Evolutionary conservation across 2,797 vertebrate species (phyloP).

Genomic region (Crenuchus spilurus): DNA sequence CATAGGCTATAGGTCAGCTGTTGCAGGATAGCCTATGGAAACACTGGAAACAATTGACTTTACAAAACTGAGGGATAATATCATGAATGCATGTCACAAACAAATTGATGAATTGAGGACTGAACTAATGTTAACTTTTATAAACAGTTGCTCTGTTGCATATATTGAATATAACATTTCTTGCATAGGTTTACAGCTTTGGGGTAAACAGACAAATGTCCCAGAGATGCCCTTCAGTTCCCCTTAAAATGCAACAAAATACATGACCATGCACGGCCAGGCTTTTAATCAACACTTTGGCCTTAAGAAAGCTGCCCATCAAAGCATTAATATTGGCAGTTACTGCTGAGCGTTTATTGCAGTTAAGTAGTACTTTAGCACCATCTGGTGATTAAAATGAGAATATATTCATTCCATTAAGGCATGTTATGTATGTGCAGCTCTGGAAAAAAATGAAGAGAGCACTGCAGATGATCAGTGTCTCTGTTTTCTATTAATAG

Average conservation of each 20-base stretch:
- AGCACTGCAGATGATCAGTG: background rate
- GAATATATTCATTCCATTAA: background rate
- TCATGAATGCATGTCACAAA: background rate
- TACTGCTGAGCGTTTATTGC: background rate
- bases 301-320: background rate
- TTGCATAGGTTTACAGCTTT: background rate
- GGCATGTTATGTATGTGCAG: background rate
- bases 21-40: no score
- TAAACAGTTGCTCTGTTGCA: background rate
- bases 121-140: background rate
- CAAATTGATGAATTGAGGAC: background rate
- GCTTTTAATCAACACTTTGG: background rate
- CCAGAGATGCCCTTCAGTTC: background rate
- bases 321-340: background rate
- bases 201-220: background rate
- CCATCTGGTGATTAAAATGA: slow-evolving; percentile 32
- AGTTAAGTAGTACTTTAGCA: background rate
- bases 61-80: background rate
- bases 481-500: no score
- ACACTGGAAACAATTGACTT: no score
- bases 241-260: background rate
- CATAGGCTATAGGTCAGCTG: no score
- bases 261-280: background rate
- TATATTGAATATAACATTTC: background rate
- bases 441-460: background rate